Evolutionary conservation across 2,113 vertebrate species (phyloP).

Genomic region (Pterocles orientalis): DNA sequence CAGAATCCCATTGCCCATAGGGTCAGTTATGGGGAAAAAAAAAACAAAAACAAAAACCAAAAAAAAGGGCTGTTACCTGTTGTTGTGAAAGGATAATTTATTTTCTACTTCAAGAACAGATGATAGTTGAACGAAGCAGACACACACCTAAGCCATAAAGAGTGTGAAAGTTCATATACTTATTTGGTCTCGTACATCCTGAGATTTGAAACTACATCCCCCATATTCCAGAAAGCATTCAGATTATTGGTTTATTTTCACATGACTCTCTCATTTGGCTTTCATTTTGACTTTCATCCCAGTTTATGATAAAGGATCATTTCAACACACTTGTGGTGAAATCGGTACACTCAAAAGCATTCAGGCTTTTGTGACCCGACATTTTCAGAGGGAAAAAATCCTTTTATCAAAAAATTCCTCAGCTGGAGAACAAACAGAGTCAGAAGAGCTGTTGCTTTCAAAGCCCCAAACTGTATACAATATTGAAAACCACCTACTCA

Average conservation of each 20-base stretch:
- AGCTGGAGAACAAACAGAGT: neutral
- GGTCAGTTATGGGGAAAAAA: neutral
- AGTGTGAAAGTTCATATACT: neutral
- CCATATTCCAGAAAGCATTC: neutral
- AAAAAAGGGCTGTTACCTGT: neutral
- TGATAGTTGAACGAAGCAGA: neutral
- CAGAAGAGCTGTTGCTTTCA: neutral
- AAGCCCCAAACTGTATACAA: neutral
- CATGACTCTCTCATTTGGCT: neutral
- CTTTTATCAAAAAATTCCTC: neutral
- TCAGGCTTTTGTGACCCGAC: neutral
- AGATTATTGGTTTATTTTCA: neutral
- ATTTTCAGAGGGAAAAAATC: neutral
- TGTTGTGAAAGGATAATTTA: neutral
- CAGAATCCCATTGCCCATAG: neutral
- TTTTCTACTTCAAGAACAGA: neutral
- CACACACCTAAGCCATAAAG: neutral
- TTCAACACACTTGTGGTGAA: neutral
- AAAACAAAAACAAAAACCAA: neutral
- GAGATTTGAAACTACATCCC: neutral
- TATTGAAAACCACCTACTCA: neutral
- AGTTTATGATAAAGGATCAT: neutral
- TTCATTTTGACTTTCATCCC: neutral
- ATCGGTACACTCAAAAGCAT: neutral
- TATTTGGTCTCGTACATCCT: fast-evolving